Evolutionary conservation across 2,113 vertebrate genomes (phyloP), one percentile per base, ranked within the genome.

Genomic region (Pedetes capensis): DNA sequence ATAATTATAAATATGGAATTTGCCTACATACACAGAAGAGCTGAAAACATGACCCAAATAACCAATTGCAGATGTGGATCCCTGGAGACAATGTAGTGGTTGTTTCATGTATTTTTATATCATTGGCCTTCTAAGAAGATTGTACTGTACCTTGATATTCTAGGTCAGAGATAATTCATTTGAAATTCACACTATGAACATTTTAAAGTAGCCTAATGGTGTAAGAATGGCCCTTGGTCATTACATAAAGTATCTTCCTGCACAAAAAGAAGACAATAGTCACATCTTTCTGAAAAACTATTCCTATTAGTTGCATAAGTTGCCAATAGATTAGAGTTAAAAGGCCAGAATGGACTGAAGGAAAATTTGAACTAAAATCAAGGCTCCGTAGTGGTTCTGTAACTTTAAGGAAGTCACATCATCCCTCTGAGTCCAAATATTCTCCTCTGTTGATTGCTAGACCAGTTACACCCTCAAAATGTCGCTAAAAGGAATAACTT

Each of bases 11-110:
- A 69, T 47, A 10, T 27, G 39, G 63, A 93, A 93, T 63, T 72
- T 76, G 79, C 75, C 76, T 89, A n/a, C 59, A 76, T 27, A 42
- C 18, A 20, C 11, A 83, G 42, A 91, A 91, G 7, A 68, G 69
- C 87, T 37, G 88, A 74, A 91, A 91, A 71, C 47, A 82, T 87
- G 93, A 94, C 92, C 75, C 87, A 79, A 44, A 91, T 89, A 89
- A 74, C 59, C 64, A 71, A n/a, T 37, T 17, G 16, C 93, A 92
- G 93, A 84, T 63, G 66, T 76, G 87, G 55, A 8, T 55, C 68
- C 59, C 69, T 32, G 23, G 59, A 80, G 71, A 89, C 55, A 76
- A 37, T 34, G 63, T 79, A 57, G 8, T 27, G 9, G 27, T 16
- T 81, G 49, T 25, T 82, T 49, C 25, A 3, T 20, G 37, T 27